A percentile compares a stretch with the other conserved stretches of the same genome.
Conservation (phyloP, 2,888 invertebrate genomes). For the Dynastes maya region DNA sequence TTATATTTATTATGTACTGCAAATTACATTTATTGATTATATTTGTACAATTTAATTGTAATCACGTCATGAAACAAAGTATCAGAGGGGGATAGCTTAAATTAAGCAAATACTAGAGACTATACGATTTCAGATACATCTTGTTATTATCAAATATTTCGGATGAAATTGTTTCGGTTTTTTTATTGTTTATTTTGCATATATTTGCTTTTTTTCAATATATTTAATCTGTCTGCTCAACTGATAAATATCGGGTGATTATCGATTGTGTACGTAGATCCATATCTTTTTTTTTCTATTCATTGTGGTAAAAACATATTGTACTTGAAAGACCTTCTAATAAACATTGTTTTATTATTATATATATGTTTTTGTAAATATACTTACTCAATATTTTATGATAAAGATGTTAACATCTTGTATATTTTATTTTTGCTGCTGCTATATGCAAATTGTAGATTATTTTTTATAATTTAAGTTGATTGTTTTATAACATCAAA, state of each 20-base stretch:
- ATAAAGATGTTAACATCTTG: no score
- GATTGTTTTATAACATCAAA: no score
- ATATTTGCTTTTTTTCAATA: constrained; percentile 25
- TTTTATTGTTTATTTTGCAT: constrained; percentile 6
- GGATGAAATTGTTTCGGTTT: constrained; percentile 7
- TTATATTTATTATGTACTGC: constrained; percentile 38
- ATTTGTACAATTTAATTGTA: constrained; percentile 44
- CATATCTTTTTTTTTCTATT: constrained; percentile 32
- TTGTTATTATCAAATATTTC: not conserved
- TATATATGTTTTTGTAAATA: constrained; percentile 37
- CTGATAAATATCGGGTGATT: constrained; percentile 27
- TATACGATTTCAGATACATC: not conserved
- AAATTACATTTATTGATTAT: constrained; percentile 26
- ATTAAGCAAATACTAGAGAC: no score
- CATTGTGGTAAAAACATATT: constrained; percentile 43
- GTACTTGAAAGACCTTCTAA: constrained; percentile 44
- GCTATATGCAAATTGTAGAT: no score
- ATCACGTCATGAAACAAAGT: constrained; percentile 27
- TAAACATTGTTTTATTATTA: constrained; percentile 47
- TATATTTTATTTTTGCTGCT: no score
- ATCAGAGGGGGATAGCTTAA: not conserved
- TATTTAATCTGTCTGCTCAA: constrained; percentile 23
- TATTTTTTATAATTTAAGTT: no score
- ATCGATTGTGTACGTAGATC: constrained; percentile 36
- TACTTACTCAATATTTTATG: not conserved